Evolutionary conservation across 2,113 vertebrate species (phyloP), one percentile per base, ranked within the genome.

Genomic region (Chlorocebus sabaeus): DNA sequence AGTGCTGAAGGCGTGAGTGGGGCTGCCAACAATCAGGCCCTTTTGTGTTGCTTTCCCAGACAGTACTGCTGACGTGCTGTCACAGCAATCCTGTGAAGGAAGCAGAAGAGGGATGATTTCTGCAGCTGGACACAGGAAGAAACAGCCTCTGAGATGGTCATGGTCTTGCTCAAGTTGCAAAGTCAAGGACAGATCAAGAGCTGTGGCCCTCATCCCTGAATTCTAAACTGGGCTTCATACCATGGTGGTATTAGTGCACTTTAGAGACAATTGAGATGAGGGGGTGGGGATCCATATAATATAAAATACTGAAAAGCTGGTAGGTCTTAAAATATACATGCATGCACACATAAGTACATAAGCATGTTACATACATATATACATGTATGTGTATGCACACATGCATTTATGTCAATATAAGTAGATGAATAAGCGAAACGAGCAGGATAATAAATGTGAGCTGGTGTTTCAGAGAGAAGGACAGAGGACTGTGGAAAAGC

Each of bases 361-460:
- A 23, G 12, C 1, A 30, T 30, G 22, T 3, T 16, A 7, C 3
- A 32, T 13, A 10, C n/a, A n/a, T 5, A n/a, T 8, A 30, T 1
- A 9, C 40, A 25, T 5, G 0, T 80, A 17, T 25, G 20, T 64
- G 2, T 14, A 1, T 48, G 6, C 13, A 10, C 14, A 10, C 14
- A 90, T 75, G 52, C 50, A 57, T 50, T 81, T 67, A 40, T 91
- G 72, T 89, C 35, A 20, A 16, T 79, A 1, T 40, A 50, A 73
- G 25, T 67, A 38, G 38, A 57, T 67, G 10, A 59, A 38, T 32
- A 57, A 73, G 59, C n/a, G 78, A 86, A 75, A 9, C 0, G 14
- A 59, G 23, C 64, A 72, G 43, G n/a, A 8, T 64, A 20, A 45
- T 18, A 3, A n/a, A 27, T 45, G 45, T 10, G 20, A 45, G 35